These are phyloP conservation scores for Catagonus wagneri DNA, from an alignment of 2,113 vertebrate genomes.

Conservation along the genomic window DNA sequence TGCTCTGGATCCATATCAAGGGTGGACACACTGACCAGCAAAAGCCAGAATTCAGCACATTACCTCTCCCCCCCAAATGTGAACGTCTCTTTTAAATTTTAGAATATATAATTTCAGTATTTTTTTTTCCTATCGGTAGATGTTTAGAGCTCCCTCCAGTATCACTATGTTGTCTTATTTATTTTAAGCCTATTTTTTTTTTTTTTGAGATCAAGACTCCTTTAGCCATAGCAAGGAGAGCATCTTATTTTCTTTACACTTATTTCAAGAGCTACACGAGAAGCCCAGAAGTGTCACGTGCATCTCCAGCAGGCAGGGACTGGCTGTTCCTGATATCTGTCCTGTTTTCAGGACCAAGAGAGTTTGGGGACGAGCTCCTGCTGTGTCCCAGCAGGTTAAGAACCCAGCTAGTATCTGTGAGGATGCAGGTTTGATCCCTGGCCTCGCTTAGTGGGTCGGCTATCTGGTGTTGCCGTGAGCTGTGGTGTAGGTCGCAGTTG, in stretches of 20 bases:
- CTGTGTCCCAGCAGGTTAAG: too few relatives aligned
- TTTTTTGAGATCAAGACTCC: not conserved
- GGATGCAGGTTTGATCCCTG: too few relatives aligned
- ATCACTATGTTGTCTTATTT: slow-evolving; percentile 20
- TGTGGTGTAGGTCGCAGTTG: too few relatives aligned
- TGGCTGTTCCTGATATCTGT: fast-evolving
- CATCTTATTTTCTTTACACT: not conserved
- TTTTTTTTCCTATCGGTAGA: not conserved
- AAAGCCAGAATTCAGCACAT: not conserved
- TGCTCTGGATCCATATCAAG: not conserved
- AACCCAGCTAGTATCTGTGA: too few relatives aligned
- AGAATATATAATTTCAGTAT: not conserved
- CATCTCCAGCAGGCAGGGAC: fast-evolving
- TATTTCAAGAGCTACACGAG: not conserved
- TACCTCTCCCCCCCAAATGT: not conserved
- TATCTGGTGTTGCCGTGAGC: too few relatives aligned
- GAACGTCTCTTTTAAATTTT: not conserved
- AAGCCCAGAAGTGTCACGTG: not conserved
- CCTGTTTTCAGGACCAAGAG: not conserved
- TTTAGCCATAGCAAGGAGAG: not conserved
- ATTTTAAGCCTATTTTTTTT: not conserved
- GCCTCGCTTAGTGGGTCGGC: too few relatives aligned
- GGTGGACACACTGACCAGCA: not conserved
- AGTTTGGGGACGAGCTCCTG: not conserved
- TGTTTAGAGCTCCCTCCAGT: slow-evolving; percentile 65